Evolutionary conservation across 2,888 invertebrate species (phyloP), one percentile per base, ranked within the genome.

Genomic region (Willowsia nigromaculata): DNA sequence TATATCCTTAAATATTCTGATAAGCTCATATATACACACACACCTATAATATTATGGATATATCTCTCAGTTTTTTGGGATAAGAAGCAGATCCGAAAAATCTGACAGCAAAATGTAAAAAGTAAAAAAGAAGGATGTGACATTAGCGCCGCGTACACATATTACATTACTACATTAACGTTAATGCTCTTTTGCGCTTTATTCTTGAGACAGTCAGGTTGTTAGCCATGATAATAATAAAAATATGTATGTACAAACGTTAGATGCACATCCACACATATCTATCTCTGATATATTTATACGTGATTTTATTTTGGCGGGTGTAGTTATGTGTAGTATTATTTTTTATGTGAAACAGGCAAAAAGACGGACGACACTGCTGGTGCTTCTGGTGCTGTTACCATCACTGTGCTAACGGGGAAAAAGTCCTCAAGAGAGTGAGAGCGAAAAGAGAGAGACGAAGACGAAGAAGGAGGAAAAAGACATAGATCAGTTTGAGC

Each of bases 401-500:
- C 33, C 11, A 68, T 7, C 13, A 40, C 37, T 68, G 7, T 18
- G 33, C 37, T 59, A 1, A 37, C 40, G 68, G 40, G 30, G 43
- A 62, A 86, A 86, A 62, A 78, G 59, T 76, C 56, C 40, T 88
- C 74, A 47, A 65, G 80, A 43, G 18, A 56, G 22, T 2, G 22
- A 22, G 22, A n/a, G 27, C 13, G 18, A 27, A 65, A 76, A 43
- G 53, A 43, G 43, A 71, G 50, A 76, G 47, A 85, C 62, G 85
- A 87, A 81, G 87, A 87, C 65, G 74, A 71, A 62, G 81, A 87
- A 56, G 86, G 65, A 84, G 86, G 84, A 62, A 85, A 76, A 89
- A 86, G 89, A 89, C 86, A 89, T 89, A 89, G 89, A 89, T 89
- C 89, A 89, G 89, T 85, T 89, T 85, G 86, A 89, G 89, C 65